Conservation (phyloP, 2,888 invertebrate genomes). For the Torymus texanus region DNA sequence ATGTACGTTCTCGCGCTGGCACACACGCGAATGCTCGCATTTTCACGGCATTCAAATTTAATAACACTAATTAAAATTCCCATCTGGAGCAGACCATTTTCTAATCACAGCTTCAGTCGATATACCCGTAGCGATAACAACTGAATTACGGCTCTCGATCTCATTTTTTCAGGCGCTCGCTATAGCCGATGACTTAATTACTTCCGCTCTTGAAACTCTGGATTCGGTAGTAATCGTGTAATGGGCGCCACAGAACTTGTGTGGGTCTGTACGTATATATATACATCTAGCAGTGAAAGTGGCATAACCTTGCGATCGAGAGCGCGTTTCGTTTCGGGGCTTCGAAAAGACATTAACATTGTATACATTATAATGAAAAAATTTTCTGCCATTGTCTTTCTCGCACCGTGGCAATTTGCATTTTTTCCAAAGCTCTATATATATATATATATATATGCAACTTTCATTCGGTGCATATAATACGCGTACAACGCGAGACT, state of each 20-base stretch:
- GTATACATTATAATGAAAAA: conserved; percentile 24
- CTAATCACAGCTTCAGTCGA: neutral
- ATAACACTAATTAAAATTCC: conserved; percentile 16
- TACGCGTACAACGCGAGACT: neutral
- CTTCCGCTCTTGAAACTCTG: conserved; percentile 59
- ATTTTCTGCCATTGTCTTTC: conserved; percentile 38
- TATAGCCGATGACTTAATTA: conserved; percentile 40
- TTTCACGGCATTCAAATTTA: neutral
- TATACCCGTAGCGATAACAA: conserved; percentile 7
- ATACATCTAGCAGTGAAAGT: conserved; percentile 61
- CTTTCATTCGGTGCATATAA: conserved; percentile 39
- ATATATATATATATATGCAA: conserved; percentile 26
- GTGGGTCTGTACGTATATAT: neutral
- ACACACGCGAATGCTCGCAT: neutral
- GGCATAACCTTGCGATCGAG: conserved; percentile 59
- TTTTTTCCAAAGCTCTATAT: conserved; percentile 11
- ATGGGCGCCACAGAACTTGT: conserved; percentile 30
- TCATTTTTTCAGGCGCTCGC: neutral
- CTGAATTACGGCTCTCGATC: conserved; percentile 36
- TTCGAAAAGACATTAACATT: conserved; percentile 22
- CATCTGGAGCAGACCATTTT: neutral
- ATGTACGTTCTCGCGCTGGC: neutral
- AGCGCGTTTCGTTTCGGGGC: conserved; percentile 48
- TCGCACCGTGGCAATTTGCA: conserved; percentile 9
- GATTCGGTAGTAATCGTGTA: conserved; percentile 57